Base-by-base conservation (phyloP, 2,113 vertebrate genomes). In the Lophura nycthemera region DNA sequence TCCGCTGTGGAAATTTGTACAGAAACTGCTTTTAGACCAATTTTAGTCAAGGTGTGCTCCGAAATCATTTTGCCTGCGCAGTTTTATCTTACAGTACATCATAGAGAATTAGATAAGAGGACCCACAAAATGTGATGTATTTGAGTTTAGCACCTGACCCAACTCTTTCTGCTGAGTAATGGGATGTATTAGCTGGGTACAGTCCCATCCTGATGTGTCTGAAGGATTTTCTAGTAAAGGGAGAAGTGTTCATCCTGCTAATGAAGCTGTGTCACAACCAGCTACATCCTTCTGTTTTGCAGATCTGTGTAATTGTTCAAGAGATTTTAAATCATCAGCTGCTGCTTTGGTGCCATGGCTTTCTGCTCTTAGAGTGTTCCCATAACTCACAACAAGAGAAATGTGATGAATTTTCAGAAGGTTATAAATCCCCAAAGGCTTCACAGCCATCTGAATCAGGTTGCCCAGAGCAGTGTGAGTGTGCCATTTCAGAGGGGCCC, bases 131-230 rank as follows among this genome's bases (percentile, higher is more conserved):
- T 12, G 21, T 21, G 21, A 25, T 2, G 2, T 25, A 2, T 7
- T 34, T 24, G 6, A 13, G 2, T 27, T 65, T 72, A 18, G 14
- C 25, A 1, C 25, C 60, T 60, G 80, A 56, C 7, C 1, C 13
- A 40, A 1, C 30, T 9, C 25, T 47, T 61, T 20, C n/a, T 56
- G 56, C 27, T 3, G 3, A 29, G 43, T 21, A 13, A 2, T 4
- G 20, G 45, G 36, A n/a, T 45, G 10, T 5, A 3, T 13, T 10
- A 19, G 7, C 43, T 8, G 70, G 52, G 18, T 52, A 2, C 42
- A 40, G 29, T 15, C 74, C 43, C 3, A 0, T 7, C 20, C 4
- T 0, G 24, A 6, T 38, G 25, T 18, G 17, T 11, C 50, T 50
- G 2, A 75, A 34, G 40, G 48, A 21, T 34, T 40, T 65, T 21